These are phyloP conservation scores for Acanthococcus lagerstroemiae DNA, from an alignment of 2,888 invertebrate species.

Conservation along the genomic window DNA sequence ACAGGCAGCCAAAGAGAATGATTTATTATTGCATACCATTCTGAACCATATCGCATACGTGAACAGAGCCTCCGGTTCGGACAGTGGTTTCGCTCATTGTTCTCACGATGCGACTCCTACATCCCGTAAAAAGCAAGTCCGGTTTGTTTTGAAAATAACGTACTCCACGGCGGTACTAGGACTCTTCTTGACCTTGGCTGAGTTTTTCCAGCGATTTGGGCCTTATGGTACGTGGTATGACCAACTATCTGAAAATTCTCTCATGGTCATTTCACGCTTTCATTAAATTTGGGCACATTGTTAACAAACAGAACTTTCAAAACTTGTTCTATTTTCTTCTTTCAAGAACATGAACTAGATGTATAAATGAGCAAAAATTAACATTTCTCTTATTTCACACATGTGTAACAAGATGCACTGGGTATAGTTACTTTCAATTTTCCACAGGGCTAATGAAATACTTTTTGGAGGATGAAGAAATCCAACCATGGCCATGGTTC, in stretches of 20 bases:
- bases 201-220: slow-evolving; percentile 46
- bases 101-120: slow-evolving; percentile 34
- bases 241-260: background rate
- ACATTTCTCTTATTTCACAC: too few species aligned
- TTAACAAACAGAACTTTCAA: background rate
- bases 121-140: slow-evolving; percentile 43
- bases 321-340: background rate
- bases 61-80: slow-evolving; percentile 39
- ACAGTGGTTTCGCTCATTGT: slow-evolving; percentile 31
- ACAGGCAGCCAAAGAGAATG: slow-evolving; percentile 14
- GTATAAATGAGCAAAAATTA: too few species aligned
- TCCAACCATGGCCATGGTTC: slow-evolving; percentile 46
- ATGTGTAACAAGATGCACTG: too few species aligned
- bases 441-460: slow-evolving; percentile 21
- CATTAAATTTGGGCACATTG: too few species aligned
- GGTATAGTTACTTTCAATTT: too few species aligned
- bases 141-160: slow-evolving; percentile 46
- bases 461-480: slow-evolving; percentile 12
- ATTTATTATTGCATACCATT: slow-evolving; percentile 45
- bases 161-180: slow-evolving; percentile 47
- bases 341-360: too few species aligned
- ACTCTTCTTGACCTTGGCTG: slow-evolving; percentile 46
- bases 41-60: slow-evolving; percentile 49
- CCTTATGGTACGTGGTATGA: slow-evolving; percentile 44
- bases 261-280: background rate